Conservation (phyloP, 1,140 invertebrate species). For the Caenorhabditis remanei region DNA sequence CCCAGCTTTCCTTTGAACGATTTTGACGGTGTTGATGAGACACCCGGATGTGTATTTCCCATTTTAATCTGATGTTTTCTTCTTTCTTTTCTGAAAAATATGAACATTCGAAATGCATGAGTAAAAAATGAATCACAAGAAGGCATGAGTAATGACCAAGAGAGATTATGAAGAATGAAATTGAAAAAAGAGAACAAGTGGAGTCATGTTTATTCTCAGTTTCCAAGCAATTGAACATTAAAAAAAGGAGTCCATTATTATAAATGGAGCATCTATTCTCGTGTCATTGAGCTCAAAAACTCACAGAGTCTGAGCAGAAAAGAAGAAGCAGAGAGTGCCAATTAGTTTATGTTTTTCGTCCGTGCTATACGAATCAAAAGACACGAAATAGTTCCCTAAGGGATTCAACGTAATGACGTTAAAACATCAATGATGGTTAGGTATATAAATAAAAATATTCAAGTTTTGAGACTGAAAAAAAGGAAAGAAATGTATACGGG, state of each 20-base stretch:
- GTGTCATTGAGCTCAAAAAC: not conserved
- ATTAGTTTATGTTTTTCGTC: not conserved
- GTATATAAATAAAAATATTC: not conserved
- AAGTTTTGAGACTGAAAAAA: not conserved
- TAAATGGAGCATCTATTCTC: conserved; percentile 25
- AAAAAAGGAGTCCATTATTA: not conserved
- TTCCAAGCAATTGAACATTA: conserved; percentile 45
- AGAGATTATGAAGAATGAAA: too few relatives aligned
- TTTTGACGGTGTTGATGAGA: conserved; percentile 31
- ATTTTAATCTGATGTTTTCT: conserved; percentile 34
- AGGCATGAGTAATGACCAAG: not conserved
- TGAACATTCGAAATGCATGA: conserved; percentile 32
- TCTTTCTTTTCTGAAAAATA: not conserved
- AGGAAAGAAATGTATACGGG: too few relatives aligned
- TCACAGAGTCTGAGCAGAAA: conserved; percentile 15
- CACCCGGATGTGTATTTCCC: conserved; percentile 50
- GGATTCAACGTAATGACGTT: conserved; percentile 6
- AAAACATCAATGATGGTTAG: not conserved
- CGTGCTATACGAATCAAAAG: not conserved
- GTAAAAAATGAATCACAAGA: conserved; percentile 24
- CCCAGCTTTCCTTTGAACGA: conserved; percentile 39
- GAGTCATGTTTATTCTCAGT: not conserved
- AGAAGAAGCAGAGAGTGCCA: not conserved
- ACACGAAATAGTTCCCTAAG: not conserved
- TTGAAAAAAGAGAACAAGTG: too few relatives aligned